Percentiles rank a stretch among this genome's conserved stretches.
Evolutionary conservation across 2,797 vertebrate genomes (phyloP).

Genomic region (Numenius phaeopus): DNA sequence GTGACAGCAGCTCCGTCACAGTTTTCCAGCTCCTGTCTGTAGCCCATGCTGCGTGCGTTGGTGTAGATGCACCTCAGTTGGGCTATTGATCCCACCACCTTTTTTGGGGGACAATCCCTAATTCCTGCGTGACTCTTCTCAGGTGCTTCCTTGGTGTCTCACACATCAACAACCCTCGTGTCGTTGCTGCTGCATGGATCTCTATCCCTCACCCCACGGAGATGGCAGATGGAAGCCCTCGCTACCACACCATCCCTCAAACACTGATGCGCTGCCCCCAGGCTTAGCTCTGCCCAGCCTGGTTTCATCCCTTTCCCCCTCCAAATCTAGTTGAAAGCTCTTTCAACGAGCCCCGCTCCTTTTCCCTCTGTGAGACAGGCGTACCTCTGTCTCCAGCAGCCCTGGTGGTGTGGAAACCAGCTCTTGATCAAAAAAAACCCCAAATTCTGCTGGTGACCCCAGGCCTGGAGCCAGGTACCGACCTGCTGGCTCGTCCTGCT

Average conservation of each 20-base stretch:
- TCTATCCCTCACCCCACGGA: not conserved
- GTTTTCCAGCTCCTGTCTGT: too few relatives aligned
- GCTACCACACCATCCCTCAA: not conserved
- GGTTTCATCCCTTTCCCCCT: not conserved
- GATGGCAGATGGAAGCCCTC: not conserved
- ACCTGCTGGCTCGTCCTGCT: not conserved
- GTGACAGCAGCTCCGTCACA: too few relatives aligned
- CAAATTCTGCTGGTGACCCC: not conserved
- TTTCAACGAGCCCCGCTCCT: not conserved
- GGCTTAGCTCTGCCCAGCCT: not conserved
- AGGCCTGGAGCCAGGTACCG: not conserved
- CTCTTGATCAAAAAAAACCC: not conserved
- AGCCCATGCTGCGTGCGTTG: too few relatives aligned
- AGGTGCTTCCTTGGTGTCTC: fast-evolving
- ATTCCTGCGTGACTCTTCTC: not conserved
- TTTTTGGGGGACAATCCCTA: too few relatives aligned
- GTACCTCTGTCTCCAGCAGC: not conserved
- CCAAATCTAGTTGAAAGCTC: too few relatives aligned
- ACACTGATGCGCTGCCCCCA: fast-evolving
- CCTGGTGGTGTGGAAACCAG: not conserved
- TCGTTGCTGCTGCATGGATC: fast-evolving
- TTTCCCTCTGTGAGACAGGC: not conserved
- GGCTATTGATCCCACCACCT: too few relatives aligned
- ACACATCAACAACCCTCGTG: not conserved
- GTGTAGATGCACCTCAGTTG: too few relatives aligned